phyloP scores from a whole-genome alignment of 1,140 invertebrate genomes.

The Tenebrio molitor region DNA sequence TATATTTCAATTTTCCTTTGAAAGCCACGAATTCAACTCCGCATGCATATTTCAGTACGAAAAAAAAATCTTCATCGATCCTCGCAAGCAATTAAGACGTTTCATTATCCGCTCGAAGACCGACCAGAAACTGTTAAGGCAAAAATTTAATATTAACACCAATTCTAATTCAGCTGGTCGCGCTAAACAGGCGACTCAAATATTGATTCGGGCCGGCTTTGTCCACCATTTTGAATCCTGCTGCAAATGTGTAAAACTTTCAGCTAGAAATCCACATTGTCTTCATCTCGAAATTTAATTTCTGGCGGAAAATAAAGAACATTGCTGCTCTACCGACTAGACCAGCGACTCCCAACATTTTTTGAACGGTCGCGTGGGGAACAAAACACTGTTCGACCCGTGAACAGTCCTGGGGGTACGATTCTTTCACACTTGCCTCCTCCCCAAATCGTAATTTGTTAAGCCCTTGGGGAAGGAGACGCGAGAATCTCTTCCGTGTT shows the following conservation, averaged over 20 bases:
- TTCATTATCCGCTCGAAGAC: too few species aligned
- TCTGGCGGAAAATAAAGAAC: background rate
- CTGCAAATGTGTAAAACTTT: slow-evolving; percentile 4
- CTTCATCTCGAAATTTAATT: slow-evolving; percentile 2
- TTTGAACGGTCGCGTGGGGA: background rate
- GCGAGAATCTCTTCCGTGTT: too few species aligned
- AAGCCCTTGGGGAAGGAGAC: background rate
- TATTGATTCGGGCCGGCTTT: slow-evolving; percentile 6
- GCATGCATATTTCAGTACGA: too few species aligned
- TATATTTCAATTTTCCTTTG: too few species aligned
- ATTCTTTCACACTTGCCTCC: background rate
- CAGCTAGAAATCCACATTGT: background rate
- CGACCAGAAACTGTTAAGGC: background rate
- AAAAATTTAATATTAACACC: slow-evolving; percentile 1
- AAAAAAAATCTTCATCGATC: too few species aligned
- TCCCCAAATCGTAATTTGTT: background rate
- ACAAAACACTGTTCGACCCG: background rate
- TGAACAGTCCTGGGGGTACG: background rate
- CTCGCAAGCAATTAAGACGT: too few species aligned
- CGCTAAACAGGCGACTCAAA: slow-evolving; percentile 11
- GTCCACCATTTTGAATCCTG: slow-evolving; percentile 12
- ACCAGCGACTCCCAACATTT: background rate
- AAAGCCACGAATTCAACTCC: too few species aligned
- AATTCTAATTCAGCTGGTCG: background rate
- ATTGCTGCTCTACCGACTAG: background rate